Evolutionary conservation across 2,797 vertebrate species (phyloP).

Genomic region (Xerus rutilus): DNA sequence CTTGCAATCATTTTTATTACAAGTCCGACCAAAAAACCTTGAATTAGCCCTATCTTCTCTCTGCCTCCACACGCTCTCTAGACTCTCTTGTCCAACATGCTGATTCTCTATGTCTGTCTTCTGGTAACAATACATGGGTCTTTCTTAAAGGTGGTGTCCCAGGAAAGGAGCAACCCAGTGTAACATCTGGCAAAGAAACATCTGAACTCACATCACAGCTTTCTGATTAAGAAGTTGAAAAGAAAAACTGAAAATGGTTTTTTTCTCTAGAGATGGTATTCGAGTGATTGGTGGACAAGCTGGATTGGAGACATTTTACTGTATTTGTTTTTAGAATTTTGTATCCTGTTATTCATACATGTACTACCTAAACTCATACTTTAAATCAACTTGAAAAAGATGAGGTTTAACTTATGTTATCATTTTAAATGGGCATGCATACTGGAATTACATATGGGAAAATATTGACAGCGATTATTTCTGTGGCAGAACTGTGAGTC

Average conservation of each 20-base stretch:
- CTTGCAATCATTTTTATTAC: neutral
- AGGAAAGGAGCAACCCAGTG: neutral
- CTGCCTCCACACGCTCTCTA: neutral
- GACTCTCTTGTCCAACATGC: neutral
- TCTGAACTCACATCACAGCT: neutral
- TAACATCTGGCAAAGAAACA: slow-evolving; percentile 11
- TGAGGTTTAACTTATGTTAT: neutral
- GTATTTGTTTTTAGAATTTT: slow-evolving; percentile 29
- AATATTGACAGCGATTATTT: neutral
- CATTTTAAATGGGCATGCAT: neutral
- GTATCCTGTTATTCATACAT: neutral
- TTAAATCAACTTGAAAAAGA: neutral
- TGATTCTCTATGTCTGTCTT: neutral
- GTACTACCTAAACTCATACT: neutral
- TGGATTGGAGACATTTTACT: neutral
- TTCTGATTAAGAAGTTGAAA: slow-evolving; percentile 38
- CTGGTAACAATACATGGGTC: neutral
- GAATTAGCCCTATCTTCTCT: neutral
- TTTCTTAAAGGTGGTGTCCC: neutral
- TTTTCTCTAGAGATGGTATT: neutral
- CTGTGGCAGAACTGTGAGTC: neutral
- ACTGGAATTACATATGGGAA: neutral
- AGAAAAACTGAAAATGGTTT: slow-evolving; percentile 17
- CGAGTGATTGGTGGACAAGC: neutral
- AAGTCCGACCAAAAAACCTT: neutral